Percentiles rank a stretch among this genome's conserved stretches.
Conservation (phyloP, 2,113 vertebrate genomes). For the Takifugu flavidus region DNA sequence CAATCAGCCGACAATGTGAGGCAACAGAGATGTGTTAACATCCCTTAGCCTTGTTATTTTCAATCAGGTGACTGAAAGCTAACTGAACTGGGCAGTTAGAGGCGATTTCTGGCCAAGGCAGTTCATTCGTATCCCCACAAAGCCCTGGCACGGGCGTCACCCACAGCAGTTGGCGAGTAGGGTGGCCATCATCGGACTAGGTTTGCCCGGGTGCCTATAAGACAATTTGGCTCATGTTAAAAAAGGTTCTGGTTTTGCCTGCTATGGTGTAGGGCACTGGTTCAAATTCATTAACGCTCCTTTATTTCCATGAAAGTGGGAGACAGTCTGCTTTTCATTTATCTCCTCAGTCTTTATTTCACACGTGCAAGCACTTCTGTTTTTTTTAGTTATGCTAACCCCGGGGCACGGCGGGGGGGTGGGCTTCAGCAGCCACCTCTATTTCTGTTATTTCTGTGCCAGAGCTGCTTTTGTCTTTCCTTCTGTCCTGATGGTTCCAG, state of each 20-base stretch:
- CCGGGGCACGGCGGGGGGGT: constrained; percentile 25
- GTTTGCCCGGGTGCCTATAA: constrained; percentile 48
- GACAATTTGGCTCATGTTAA: constrained; percentile 59
- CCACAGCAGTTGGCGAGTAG: constrained; percentile 54
- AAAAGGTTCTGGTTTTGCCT: constrained; percentile 54
- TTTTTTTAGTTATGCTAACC: constrained; percentile 47
- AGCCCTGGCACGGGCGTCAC: constrained; percentile 49
- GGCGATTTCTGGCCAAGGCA: constrained; percentile 21
- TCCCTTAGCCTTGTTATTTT: background rate
- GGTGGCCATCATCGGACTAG: background rate
- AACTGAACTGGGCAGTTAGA: background rate
- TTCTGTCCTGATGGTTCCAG: constrained; percentile 39
- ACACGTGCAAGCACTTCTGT: constrained; percentile 9
- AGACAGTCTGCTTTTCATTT: constrained; percentile 53
- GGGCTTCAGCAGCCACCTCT: constrained; percentile 26
- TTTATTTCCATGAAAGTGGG: constrained; percentile 68
- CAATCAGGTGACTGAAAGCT: background rate
- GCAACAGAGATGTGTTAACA: too few relatives aligned
- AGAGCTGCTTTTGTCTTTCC: constrained; percentile 54
- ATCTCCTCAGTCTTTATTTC: constrained; percentile 55
- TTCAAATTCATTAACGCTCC: constrained; percentile 66
- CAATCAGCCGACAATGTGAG: too few relatives aligned
- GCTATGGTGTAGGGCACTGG: constrained; percentile 61
- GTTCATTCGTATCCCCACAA: constrained; percentile 41
- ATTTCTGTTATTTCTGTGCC: constrained; percentile 43